Conservation (phyloP, 2,113 vertebrate genomes). For the Clarias magur region DNA sequence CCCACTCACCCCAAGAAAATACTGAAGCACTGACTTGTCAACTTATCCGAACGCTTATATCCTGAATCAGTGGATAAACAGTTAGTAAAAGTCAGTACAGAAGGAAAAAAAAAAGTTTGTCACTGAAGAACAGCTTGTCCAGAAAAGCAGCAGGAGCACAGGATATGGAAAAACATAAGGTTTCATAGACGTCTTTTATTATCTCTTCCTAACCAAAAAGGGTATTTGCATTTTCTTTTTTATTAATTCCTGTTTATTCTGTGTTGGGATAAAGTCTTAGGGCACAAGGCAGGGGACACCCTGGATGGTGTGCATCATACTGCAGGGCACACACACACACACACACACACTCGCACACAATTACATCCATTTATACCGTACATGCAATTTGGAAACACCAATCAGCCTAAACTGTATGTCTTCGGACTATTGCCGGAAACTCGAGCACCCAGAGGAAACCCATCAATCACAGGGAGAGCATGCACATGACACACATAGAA, state of each 20-base stretch:
- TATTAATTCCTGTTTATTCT: not conserved
- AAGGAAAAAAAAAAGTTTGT: not conserved
- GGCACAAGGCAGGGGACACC: too few species aligned
- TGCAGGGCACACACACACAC: too few species aligned
- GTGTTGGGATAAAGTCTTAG: not conserved
- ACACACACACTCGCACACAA: too few species aligned
- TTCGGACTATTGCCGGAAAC: too few species aligned
- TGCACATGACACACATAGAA: too few species aligned
- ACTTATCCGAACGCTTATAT: not conserved
- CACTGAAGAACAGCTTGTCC: not conserved
- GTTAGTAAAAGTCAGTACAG: not conserved
- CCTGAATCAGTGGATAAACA: constrained; percentile 33
- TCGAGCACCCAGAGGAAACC: too few species aligned
- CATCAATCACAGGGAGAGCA: too few species aligned
- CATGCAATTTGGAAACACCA: too few species aligned
- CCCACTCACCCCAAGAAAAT: constrained; percentile 42
- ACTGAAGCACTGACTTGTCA: constrained; percentile 9
- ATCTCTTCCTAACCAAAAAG: not conserved
- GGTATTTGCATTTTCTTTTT: not conserved
- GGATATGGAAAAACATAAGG: not conserved
- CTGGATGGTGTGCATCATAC: too few species aligned
- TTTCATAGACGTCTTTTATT: not conserved
- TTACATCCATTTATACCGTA: too few species aligned
- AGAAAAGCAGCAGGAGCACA: not conserved
- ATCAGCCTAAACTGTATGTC: too few species aligned